Evolutionary conservation across 2,888 invertebrate genomes (phyloP).

Genomic region (Agonopterix heracliana): DNA sequence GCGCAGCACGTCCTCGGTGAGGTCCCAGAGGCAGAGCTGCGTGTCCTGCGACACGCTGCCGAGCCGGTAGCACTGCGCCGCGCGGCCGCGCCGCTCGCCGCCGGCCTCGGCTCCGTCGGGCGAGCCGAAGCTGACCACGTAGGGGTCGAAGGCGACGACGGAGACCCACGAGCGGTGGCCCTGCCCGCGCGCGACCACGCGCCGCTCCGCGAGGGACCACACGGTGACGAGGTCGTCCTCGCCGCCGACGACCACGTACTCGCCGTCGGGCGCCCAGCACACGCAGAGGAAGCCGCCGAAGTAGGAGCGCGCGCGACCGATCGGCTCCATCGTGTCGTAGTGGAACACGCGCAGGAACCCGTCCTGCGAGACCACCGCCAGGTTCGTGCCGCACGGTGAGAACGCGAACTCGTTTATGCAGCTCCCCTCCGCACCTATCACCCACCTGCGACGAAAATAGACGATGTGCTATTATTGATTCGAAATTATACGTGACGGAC

Average conservation of each 20-base stretch:
- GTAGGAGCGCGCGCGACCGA: constrained; percentile 95
- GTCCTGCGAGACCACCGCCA: constrained; percentile 96
- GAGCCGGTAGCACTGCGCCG: constrained; percentile 78
- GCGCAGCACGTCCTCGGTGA: constrained; percentile 94
- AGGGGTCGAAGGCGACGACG: constrained; percentile 95
- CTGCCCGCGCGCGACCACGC: constrained; percentile 97
- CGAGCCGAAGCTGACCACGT: constrained; percentile 78
- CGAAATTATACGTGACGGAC: too few species aligned
- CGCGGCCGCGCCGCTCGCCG: constrained; percentile 75
- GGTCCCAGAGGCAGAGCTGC: constrained; percentile 98
- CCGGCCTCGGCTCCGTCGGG: constrained; percentile 77
- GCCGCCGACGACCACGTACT: constrained; percentile 96
- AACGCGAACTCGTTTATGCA: constrained; percentile 98
- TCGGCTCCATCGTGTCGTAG: constrained; percentile 97
- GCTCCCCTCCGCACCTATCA: constrained; percentile 86
- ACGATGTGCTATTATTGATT: neutral
- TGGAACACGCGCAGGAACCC: constrained; percentile 97
- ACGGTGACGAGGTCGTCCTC: constrained; percentile 99
- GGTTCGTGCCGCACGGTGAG: constrained; percentile 93
- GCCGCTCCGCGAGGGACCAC: constrained; percentile 93
- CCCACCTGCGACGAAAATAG: constrained; percentile 79
- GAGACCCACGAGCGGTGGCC: constrained; percentile 99
- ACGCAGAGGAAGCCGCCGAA: constrained; percentile 98
- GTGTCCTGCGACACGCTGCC: constrained; percentile 98
- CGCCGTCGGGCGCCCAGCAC: constrained; percentile 98